Base-by-base conservation (phyloP, 1,140 invertebrate species). In the Nasonia vitripennis region DNA sequence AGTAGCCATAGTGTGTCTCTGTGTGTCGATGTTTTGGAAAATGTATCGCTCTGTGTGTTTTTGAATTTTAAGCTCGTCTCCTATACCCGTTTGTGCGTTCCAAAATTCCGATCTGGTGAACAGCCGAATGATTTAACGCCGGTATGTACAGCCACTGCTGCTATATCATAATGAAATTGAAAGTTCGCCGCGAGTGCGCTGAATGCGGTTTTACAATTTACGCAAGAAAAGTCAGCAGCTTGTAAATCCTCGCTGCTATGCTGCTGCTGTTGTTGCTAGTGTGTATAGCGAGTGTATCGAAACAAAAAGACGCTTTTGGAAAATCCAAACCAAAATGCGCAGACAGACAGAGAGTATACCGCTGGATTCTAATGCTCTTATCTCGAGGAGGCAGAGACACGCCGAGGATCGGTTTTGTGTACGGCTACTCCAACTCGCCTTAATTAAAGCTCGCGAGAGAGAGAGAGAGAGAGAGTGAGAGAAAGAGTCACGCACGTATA, bases 341-440 rank as follows among this genome's bases (percentile, higher is more conserved):
- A 37, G 51, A 20, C 2, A 20, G 14, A 12, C 70, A 34, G 31
- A 41, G 37, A 41, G 41, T 45, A 45, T 45, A 31, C 5, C 0
- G 48, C 48, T 4, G 62, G 73, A 75, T 75, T 78, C 67, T 85
- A 85, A 85, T 85, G 71, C 84, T 81, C 78, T 81, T 85, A 81
- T 75, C 70, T 75, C 17, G 20, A 1, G 23, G 34, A 11, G n/a
- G 20, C 34, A 67, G 17, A 27, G 14, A n/a, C n/a, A 27, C 11
- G 11, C 14, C 10, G 34, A 45, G 27, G 67, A 79, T 79, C 45
- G 83, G 75, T 78, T 79, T 78, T 31, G 6, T 45, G 6, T 12
- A 2, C 45, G 2, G 55, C 55, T 20, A 20, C 55, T 20, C 10
- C 70, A 73, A 41, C 48, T 31, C 45, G 68, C 77, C 55, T 78